Conservation (phyloP, 2,888 invertebrate species). For the Amphipoea lucens region DNA sequence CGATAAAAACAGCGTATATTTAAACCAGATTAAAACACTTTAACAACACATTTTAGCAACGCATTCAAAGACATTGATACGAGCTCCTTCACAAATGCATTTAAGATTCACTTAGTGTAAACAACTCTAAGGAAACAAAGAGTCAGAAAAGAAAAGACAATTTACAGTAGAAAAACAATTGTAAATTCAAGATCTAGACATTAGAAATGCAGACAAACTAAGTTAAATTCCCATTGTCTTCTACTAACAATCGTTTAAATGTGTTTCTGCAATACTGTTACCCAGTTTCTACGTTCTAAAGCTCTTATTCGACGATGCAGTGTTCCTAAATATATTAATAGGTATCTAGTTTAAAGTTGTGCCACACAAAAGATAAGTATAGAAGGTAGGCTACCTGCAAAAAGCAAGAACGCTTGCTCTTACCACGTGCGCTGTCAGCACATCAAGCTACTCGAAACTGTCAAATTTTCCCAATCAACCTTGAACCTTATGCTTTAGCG, state of each 20-base stretch:
- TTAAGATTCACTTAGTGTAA: background rate
- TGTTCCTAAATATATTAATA: constrained; percentile 7
- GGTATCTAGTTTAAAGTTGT: constrained; percentile 6
- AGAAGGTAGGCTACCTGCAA: background rate
- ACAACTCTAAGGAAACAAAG: background rate
- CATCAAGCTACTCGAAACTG: too few relatives aligned
- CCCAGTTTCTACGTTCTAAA: constrained; percentile 17
- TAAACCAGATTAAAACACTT: background rate
- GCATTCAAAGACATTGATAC: background rate
- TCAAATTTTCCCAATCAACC: too few relatives aligned
- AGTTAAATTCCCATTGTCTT: constrained; percentile 21
- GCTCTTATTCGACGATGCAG: constrained; percentile 11
- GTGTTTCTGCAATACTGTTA: constrained; percentile 27
- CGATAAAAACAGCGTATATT: background rate
- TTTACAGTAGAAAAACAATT: constrained; percentile 11
- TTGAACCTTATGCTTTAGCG: too few relatives aligned
- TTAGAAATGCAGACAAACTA: constrained; percentile 18
- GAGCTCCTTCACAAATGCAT: constrained; percentile 1
- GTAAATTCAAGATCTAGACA: constrained; percentile 1
- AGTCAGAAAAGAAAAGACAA: constrained; percentile 4
- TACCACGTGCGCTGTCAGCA: too few relatives aligned
- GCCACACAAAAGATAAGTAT: background rate
- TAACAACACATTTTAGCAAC: background rate
- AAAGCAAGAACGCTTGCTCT: background rate
- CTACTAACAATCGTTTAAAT: constrained; percentile 46